phyloP scores from a whole-genome alignment of 1,140 invertebrate species.

The Xylocopa sonorina region DNA sequence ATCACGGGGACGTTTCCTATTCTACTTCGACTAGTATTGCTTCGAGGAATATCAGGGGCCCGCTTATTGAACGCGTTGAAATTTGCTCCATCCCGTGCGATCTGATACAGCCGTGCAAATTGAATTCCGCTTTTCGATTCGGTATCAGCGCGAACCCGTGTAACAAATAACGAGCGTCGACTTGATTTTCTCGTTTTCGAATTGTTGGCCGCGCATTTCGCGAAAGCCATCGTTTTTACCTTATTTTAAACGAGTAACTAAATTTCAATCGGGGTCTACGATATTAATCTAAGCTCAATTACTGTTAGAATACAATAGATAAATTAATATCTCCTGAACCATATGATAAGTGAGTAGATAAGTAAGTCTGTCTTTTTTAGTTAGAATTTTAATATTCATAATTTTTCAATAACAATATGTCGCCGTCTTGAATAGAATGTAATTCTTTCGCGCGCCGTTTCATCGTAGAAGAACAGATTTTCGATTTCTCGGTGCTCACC shows the following conservation, averaged over 20 bases:
- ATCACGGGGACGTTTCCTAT: conserved; percentile 5
- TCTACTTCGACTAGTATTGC: background rate
- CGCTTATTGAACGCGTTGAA: conserved; percentile 32
- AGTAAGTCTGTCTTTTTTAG: too few species aligned
- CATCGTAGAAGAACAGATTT: background rate
- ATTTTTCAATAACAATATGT: too few species aligned
- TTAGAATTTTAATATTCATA: too few species aligned
- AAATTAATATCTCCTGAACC: too few species aligned
- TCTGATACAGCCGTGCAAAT: conserved; percentile 36
- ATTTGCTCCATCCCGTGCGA: conserved; percentile 20
- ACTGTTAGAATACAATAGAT: too few species aligned
- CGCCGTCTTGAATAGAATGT: too few species aligned
- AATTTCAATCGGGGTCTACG: too few species aligned
- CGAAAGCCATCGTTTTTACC: background rate
- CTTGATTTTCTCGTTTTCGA: background rate
- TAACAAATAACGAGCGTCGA: conserved; percentile 10
- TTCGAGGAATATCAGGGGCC: conserved; percentile 23
- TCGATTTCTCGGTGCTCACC: too few species aligned
- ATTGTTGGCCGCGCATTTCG: background rate
- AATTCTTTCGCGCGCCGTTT: too few species aligned
- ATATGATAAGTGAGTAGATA: too few species aligned
- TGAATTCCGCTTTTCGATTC: conserved; percentile 44
- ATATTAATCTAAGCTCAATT: too few species aligned
- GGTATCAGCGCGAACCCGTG: conserved; percentile 34
- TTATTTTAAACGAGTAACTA: too few species aligned